Percentiles rank a stretch among this genome's conserved stretches.
phyloP scores from a whole-genome alignment of 1,140 invertebrate genomes.

The Limonius californicus region DNA sequence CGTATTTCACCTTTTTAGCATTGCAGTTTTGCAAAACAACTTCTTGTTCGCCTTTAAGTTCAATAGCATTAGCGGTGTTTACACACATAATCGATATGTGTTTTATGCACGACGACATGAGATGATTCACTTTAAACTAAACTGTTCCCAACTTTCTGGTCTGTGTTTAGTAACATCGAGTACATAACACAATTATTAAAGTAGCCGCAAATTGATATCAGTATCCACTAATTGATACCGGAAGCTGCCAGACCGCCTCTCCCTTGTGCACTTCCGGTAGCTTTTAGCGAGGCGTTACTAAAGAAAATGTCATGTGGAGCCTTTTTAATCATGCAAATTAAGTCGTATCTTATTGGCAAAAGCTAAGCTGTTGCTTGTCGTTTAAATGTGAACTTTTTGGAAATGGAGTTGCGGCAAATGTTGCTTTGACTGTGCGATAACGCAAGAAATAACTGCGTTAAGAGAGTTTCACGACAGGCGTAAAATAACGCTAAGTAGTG shows the following conservation, averaged over 20 bases:
- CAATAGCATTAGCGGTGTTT: neutral
- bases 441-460: too few relatives aligned
- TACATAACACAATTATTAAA: constrained; percentile 30
- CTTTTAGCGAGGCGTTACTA: neutral
- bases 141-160: neutral
- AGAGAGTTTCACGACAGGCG: too few relatives aligned
- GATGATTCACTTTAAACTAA: neutral
- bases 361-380: too few relatives aligned
- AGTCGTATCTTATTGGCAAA: too few relatives aligned
- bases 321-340: neutral
- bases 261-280: neutral
- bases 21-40: too few relatives aligned
- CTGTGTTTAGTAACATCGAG: neutral
- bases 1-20: too few relatives aligned
- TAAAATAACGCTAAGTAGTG: too few relatives aligned
- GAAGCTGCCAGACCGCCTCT: constrained; percentile 18
- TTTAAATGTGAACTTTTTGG: too few relatives aligned
- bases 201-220: constrained; percentile 33
- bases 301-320: neutral
- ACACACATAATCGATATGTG: neutral
- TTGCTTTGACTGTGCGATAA: too few relatives aligned
- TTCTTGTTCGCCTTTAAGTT: neutral
- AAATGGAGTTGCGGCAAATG: too few relatives aligned
- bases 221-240: constrained; percentile 28
- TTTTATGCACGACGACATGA: neutral